Conservation (phyloP, 2,888 invertebrate species). For the Ceratothoa steindachneri region DNA sequence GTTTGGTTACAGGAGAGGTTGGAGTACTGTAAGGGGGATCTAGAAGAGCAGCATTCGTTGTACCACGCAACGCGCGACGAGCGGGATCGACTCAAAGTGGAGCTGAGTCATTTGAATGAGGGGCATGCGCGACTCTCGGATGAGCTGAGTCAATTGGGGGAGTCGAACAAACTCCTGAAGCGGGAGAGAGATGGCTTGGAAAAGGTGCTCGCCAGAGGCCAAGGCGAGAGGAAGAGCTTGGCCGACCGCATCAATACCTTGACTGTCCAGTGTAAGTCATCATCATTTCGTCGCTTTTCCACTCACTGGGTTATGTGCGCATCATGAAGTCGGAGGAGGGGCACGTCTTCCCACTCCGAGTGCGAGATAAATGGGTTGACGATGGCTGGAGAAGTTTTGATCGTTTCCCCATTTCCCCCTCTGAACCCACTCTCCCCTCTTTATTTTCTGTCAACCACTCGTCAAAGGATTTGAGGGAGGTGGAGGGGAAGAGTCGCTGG, state of each 20-base stretch:
- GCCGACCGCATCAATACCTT: slow-evolving; percentile 42
- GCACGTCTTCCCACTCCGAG: no score
- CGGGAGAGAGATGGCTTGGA: slow-evolving; percentile 12
- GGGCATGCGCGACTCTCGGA: slow-evolving; percentile 35
- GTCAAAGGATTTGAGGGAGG: no score
- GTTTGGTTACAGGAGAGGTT: slow-evolving; percentile 28
- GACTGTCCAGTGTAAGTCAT: slow-evolving; percentile 33
- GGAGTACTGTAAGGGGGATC: slow-evolving; percentile 27
- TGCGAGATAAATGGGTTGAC: no score
- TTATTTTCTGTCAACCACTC: no score
- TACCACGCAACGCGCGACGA: slow-evolving; percentile 39
- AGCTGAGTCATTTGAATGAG: slow-evolving; percentile 36
- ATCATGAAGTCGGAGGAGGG: no score
- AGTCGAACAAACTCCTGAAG: slow-evolving; percentile 25
- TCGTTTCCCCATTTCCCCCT: no score
- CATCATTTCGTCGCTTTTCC: no score
- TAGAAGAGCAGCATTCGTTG: slow-evolving; percentile 40
- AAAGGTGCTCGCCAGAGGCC: slow-evolving; percentile 23
- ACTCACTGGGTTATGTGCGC: no score
- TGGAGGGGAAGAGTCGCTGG: no score
- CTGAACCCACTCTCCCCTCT: no score
- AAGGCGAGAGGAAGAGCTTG: slow-evolving; percentile 39
- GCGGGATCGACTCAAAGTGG: slow-evolving; percentile 34
- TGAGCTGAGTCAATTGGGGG: slow-evolving; percentile 26
- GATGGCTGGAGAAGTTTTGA: no score